phyloP scores from a whole-genome alignment of 2,888 invertebrate species.

The Caradrina clavipalpis region DNA sequence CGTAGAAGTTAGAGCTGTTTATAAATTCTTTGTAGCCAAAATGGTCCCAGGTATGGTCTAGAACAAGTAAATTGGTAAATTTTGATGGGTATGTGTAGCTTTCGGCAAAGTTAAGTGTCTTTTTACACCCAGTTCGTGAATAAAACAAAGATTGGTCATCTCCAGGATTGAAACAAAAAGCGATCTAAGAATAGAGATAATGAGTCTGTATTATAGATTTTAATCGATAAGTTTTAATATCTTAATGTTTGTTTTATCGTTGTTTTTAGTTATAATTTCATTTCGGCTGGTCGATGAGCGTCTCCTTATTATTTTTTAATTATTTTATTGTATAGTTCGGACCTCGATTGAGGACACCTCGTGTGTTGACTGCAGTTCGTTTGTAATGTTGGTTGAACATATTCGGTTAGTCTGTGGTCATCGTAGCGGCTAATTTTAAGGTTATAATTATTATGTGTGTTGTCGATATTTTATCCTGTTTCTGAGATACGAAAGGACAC shows the following conservation, averaged over 20 bases:
- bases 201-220: slow-evolving; percentile 84
- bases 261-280: slow-evolving; percentile 81
- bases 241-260: slow-evolving; percentile 79
- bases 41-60: background rate
- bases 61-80: background rate
- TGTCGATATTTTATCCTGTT: slow-evolving; percentile 54
- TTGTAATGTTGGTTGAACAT: slow-evolving; percentile 54
- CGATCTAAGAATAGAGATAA: slow-evolving; percentile 70
- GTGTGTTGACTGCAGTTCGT: slow-evolving; percentile 58
- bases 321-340: slow-evolving; percentile 61
- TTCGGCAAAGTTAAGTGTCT: background rate
- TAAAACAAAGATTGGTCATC: slow-evolving; percentile 24
- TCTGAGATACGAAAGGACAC: slow-evolving; percentile 49
- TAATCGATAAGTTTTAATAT: slow-evolving; percentile 76
- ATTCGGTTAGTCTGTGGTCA: slow-evolving; percentile 61
- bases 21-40: background rate
- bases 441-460: slow-evolving; percentile 61
- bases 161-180: slow-evolving; percentile 51
- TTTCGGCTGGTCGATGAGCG: slow-evolving; percentile 70
- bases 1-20: no score
- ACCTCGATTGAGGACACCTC: slow-evolving; percentile 46
- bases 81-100: no score
- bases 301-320: slow-evolving; percentile 60
- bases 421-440: slow-evolving; percentile 65
- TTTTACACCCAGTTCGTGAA: background rate